Evolutionary conservation across 2,113 vertebrate genomes (phyloP).

Genomic region (Hucho hucho): DNA sequence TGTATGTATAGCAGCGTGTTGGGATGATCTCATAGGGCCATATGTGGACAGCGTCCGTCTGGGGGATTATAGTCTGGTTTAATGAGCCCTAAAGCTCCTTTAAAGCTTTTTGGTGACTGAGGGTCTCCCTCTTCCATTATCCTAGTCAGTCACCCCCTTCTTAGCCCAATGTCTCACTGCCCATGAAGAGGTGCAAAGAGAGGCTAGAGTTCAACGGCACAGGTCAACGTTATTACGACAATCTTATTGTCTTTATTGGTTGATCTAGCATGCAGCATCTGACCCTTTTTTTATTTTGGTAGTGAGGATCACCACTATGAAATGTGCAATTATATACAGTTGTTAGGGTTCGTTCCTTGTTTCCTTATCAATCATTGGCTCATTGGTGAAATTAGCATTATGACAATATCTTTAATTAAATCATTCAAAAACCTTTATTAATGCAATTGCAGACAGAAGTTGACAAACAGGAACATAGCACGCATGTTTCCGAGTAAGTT

Average conservation of each 20-base stretch:
- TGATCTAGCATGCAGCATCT: not conserved
- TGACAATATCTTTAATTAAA: too few relatives aligned
- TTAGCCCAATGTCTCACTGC: not conserved
- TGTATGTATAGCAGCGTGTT: not conserved
- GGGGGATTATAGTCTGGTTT: conserved; percentile 65
- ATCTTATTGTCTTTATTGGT: not conserved
- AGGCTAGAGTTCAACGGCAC: conserved; percentile 24
- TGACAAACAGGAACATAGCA: too few relatives aligned
- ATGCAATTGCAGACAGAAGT: too few relatives aligned
- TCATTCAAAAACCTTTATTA: too few relatives aligned
- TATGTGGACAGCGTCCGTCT: conserved; percentile 65
- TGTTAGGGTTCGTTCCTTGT: too few relatives aligned
- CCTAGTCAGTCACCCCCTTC: not conserved
- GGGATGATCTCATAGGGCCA: conserved; percentile 57
- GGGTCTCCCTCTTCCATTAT: conserved; percentile 18
- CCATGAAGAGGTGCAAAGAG: not conserved
- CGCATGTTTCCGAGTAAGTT: too few relatives aligned
- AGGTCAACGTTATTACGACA: conserved; percentile 1
- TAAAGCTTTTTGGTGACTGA: conserved; percentile 61
- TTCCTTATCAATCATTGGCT: too few relatives aligned
- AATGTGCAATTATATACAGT: too few relatives aligned
- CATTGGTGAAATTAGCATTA: too few relatives aligned
- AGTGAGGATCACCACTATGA: too few relatives aligned
- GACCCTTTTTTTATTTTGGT: not conserved
- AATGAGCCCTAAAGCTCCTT: conserved; percentile 56